Base-by-base conservation (phyloP, 2,888 invertebrate species). In the Phanerotoma sp. region DNA sequence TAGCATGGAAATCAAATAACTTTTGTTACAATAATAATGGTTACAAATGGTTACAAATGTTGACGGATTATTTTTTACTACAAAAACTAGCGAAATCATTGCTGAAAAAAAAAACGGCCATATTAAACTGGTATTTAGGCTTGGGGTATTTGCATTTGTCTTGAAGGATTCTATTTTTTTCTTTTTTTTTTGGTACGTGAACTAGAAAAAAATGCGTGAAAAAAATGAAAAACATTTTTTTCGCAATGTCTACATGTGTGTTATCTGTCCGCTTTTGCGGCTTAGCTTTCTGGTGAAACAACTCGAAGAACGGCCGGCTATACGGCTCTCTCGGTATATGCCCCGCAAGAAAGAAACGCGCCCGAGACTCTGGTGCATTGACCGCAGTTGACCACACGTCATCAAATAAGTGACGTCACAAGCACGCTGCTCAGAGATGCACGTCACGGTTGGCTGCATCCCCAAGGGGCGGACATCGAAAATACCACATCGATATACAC, bases 341-440 rank as follows among this genome's bases (percentile, higher is more conserved):
- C 67, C 68, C 71, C 70, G 71, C 70, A 68, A 70, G 71, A 73
- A 45, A 55, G 50, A 50, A 73, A 69, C 57, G 45, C 46, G 53
- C 49, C 54, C 56, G 57, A 57, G 42, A 57, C 56, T 46, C 57
- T 70, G 73, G 77, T 76, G 77, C 77, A 76, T 75, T 76, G 76
- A 76, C 76, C 76, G 76, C 75, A 70, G 73, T 74, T 77, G 76
- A 77, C 76, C 76, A 77, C 74, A 72, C 76, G 76, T 77, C 76
- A 77, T 75, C 75, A 69, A 73, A 72, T 70, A 45, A 70, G 70
- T 76, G 76, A 77, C 76, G 76, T 76, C 76, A 76, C 66, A 58
- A 61, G 55, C 52, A 53, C 54, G 58, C 58, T 62, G 61, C 49
- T 61, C 65, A 49, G 62, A 50, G 45, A 56, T 47, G 64, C 64